Percentiles rank a stretch among this genome's conserved stretches.
Conservation (phyloP, 2,888 invertebrate species). For the Lymantria dispar region DNA sequence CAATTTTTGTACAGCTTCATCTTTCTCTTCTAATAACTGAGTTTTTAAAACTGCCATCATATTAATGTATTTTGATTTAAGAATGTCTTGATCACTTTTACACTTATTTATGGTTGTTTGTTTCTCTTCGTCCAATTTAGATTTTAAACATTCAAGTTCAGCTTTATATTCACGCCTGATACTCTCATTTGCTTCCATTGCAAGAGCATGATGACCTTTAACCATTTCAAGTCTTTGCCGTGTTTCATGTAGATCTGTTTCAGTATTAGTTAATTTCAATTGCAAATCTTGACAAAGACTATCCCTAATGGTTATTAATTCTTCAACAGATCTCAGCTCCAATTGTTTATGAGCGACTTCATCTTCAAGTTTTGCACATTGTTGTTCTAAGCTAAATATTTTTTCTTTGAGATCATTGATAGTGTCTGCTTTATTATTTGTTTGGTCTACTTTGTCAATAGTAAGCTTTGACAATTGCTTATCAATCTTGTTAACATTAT, state of each 20-base stretch:
- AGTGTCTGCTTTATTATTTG: slow-evolving; percentile 11
- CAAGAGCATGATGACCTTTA: slow-evolving; percentile 74
- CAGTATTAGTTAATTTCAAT: slow-evolving; percentile 62
- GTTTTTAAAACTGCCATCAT: slow-evolving; percentile 58
- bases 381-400: slow-evolving; percentile 54
- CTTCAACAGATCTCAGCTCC: slow-evolving; percentile 66
- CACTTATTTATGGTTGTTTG: slow-evolving; percentile 57
- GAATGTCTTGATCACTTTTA: slow-evolving; percentile 61
- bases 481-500: slow-evolving; percentile 39
- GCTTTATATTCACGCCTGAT: slow-evolving; percentile 74
- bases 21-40: slow-evolving; percentile 62
- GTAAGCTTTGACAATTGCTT: slow-evolving; percentile 37
- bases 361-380: slow-evolving; percentile 63
- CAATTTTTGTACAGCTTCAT: slow-evolving; percentile 58
- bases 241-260: slow-evolving; percentile 64
- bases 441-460: slow-evolving; percentile 16
- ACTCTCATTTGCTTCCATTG: slow-evolving; percentile 77
- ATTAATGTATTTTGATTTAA: slow-evolving; percentile 59
- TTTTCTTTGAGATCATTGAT: slow-evolving; percentile 48
- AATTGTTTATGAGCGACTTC: slow-evolving; percentile 69
- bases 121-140: slow-evolving; percentile 74
- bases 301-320: slow-evolving; percentile 69
- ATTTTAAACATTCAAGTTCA: slow-evolving; percentile 68
- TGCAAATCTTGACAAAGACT: slow-evolving; percentile 73
- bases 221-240: slow-evolving; percentile 74